Base-by-base conservation (phyloP, 2,113 vertebrate genomes). In the Hydrochoerus hydrochaeris region DNA sequence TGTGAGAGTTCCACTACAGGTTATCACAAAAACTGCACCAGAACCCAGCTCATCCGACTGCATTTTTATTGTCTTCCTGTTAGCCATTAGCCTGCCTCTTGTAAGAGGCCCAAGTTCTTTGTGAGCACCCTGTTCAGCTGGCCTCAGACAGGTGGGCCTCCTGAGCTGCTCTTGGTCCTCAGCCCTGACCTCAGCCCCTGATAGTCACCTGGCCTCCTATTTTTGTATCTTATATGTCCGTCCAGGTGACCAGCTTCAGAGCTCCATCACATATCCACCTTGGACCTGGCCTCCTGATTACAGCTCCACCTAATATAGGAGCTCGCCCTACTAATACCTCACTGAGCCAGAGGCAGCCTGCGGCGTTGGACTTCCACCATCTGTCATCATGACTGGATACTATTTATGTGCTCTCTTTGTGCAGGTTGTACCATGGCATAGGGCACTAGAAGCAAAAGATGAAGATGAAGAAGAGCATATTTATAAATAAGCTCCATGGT, bases 161-260 rank as follows among this genome's bases (percentile, higher is more conserved):
- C 75, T 32, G 93, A 86, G 83, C 54, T 86, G 71, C 77, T 89
- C 73, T 52, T 81, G 94, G 93, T 60, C 62, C 71, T 89, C 52
- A 20, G 81, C 57, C 82, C 94, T 57, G 63, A 69, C 35, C 84
- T 57, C 4, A 30, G 81, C 81, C 63, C 63, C 84, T 35, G 44
- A 60, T 77, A 71, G 62, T 90, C 95, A 93, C 84, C 58, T 16
- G 58, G 49, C 69, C 91, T 89, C 90, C 58, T 32, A 22, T 41
- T 94, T 90, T 71, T 44, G 32, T 26, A 57, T 1, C 4, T 85
- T 88, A 78, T 93, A 77, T 4, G 46, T 77, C n/a, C 95, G 30
- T 86, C 46, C 8, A 73, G 85, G 88, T 46, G 30, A 75, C 63
- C 41, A 87, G 67, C 41, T 83, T 94, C 52, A 16, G 83, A 89